These are phyloP conservation scores for Dinocampus coccinellae DNA, from an alignment of 2,888 invertebrate species.

Conservation along the genomic window DNA sequence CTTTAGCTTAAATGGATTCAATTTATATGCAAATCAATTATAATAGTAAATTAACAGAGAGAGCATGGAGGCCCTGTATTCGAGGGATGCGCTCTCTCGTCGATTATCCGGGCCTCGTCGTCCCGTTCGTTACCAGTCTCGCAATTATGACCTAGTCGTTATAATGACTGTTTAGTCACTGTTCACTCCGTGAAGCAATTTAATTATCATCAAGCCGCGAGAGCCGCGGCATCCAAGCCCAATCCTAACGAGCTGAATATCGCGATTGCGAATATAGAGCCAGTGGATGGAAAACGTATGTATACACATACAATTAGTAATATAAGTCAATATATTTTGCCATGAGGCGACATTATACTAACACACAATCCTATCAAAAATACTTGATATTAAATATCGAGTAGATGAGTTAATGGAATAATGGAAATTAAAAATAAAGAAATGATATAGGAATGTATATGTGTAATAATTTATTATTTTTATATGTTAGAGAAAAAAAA, in stretches of 20 bases:
- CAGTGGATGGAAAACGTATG: background rate
- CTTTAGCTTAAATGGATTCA: constrained; percentile 61
- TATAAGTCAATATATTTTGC: background rate
- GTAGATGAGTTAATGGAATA: too few relatives aligned
- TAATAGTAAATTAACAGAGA: constrained; percentile 62
- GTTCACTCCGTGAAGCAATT: constrained; percentile 60
- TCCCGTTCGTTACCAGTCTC: constrained; percentile 54
- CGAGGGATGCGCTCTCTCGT: constrained; percentile 22
- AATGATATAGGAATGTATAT: too few relatives aligned
- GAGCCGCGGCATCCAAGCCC: constrained; percentile 37
- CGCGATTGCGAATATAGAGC: constrained; percentile 45
- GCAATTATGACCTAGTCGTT: constrained; percentile 64
- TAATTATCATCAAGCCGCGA: constrained; percentile 59
- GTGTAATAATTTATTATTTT: background rate
- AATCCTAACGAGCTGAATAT: constrained; percentile 48
- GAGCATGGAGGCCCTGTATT: background rate
- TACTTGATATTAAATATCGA: too few relatives aligned
- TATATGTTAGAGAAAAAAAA: background rate
- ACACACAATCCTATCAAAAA: too few relatives aligned
- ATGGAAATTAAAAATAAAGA: too few relatives aligned
- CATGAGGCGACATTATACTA: too few relatives aligned
- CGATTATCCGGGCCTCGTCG: constrained; percentile 55
- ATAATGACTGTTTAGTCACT: constrained; percentile 65
- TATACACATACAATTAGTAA: background rate
- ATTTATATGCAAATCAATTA: constrained; percentile 67